These are phyloP conservation scores for Tipula unca DNA, from an alignment of 2,888 invertebrate species.

Conservation along the genomic window DNA sequence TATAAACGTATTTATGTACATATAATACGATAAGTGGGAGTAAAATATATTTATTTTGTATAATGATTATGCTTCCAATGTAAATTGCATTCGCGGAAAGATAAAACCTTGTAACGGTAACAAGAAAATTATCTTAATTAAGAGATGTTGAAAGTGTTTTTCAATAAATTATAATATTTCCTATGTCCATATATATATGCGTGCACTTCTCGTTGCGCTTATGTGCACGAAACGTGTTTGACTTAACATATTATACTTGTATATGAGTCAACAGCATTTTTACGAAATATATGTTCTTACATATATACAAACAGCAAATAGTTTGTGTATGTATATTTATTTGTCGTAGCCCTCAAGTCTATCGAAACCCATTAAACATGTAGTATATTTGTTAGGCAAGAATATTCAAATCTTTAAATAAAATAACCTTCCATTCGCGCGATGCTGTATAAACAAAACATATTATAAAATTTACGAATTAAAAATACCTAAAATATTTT, in stretches of 20 bases:
- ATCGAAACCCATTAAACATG: neutral
- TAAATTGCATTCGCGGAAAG: neutral
- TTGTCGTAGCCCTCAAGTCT: neutral
- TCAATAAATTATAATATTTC: neutral
- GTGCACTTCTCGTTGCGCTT: neutral
- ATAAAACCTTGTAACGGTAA: neutral
- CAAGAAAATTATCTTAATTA: slow-evolving; percentile 8
- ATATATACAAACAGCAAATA: neutral
- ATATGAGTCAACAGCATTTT: neutral
- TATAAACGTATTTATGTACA: too few relatives aligned
- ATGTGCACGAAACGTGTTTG: neutral
- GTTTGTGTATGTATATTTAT: neutral
- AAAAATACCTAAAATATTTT: neutral
- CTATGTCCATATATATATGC: neutral
- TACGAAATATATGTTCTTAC: neutral
- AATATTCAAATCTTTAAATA: neutral
- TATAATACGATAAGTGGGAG: neutral
- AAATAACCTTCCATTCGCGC: neutral
- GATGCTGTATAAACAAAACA: neutral
- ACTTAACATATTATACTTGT: too few relatives aligned
- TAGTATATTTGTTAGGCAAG: neutral
- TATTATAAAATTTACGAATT: too few relatives aligned
- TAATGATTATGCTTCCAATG: neutral
- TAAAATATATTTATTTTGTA: neutral
- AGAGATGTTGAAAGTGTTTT: neutral